Conservation (phyloP, 2,797 vertebrate genomes). For the Squalus acanthias region DNA sequence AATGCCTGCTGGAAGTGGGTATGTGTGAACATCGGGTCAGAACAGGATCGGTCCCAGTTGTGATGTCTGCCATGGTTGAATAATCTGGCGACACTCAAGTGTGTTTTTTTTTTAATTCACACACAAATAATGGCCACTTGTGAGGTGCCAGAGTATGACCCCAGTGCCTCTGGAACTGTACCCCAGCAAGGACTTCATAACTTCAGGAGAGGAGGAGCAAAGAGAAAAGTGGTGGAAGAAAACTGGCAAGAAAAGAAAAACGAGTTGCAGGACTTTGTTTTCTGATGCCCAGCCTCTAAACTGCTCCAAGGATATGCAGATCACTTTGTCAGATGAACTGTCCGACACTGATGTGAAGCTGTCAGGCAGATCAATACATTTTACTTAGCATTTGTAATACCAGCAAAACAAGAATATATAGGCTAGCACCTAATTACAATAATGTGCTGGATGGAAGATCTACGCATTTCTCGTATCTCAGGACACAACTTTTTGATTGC, state of each 20-base stretch:
- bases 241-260: neutral
- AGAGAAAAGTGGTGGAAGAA: neutral
- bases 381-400: neutral
- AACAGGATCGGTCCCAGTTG: no score
- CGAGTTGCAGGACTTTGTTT: neutral
- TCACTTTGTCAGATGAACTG: neutral
- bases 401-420: no score
- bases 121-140: neutral
- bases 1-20: neutral
- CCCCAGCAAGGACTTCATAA: neutral
- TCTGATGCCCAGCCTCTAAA: neutral
- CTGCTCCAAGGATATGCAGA: neutral
- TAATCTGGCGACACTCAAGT: neutral
- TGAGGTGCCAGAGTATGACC: neutral
- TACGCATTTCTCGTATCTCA: neutral
- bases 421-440: neutral
- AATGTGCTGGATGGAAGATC: neutral
- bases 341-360: neutral
- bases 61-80: neutral
- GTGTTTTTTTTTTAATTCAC: neutral
- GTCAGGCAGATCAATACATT: neutral
- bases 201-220: neutral
- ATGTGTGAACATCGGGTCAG: neutral
- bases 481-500: neutral
- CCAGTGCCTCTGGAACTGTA: neutral